Evolutionary conservation across 2,888 invertebrate species (phyloP).

Genomic region (Metacarcinus magister): DNA sequence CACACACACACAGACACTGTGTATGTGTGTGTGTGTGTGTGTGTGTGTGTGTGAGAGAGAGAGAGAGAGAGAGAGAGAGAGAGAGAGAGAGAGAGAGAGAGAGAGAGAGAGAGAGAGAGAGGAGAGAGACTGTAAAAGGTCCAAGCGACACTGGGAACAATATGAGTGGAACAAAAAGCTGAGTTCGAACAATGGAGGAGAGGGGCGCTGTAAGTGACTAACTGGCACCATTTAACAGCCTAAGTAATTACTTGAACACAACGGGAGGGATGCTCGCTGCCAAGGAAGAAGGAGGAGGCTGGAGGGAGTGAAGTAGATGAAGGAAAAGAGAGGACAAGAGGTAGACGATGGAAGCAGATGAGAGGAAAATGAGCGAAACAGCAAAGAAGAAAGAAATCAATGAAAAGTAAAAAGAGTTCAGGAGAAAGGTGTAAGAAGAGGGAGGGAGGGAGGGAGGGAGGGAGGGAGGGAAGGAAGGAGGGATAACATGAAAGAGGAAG

Average conservation of each 20-base stretch:
- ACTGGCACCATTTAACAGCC: conserved; percentile 64
- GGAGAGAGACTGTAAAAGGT: background rate
- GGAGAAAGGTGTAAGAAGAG: conserved; percentile 1
- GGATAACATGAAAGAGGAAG: background rate
- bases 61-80: background rate
- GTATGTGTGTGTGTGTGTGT: too few species aligned
- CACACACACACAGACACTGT: conserved; percentile 13
- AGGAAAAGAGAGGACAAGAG: background rate
- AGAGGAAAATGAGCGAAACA: background rate
- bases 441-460: background rate
- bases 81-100: conserved; percentile 60
- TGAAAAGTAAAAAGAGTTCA: conserved; percentile 7
- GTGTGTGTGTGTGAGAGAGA: too few species aligned
- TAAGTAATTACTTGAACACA: conserved; percentile 57
- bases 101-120: conserved; percentile 59
- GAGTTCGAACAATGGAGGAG: conserved; percentile 52
- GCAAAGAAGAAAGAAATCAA: background rate
- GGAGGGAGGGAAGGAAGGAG: background rate
- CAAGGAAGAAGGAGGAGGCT: background rate
- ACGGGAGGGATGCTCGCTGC: conserved; percentile 47
- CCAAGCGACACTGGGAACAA: conserved; percentile 45
- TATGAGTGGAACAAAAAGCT: conserved; percentile 38
- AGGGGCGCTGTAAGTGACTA: conserved; percentile 58
- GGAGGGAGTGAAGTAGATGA: conserved; percentile 46
- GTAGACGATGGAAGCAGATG: background rate